Evolutionary conservation across 2,113 vertebrate genomes (phyloP), one percentile per base, ranked within the genome.

Genomic region (Noturus placidus): DNA sequence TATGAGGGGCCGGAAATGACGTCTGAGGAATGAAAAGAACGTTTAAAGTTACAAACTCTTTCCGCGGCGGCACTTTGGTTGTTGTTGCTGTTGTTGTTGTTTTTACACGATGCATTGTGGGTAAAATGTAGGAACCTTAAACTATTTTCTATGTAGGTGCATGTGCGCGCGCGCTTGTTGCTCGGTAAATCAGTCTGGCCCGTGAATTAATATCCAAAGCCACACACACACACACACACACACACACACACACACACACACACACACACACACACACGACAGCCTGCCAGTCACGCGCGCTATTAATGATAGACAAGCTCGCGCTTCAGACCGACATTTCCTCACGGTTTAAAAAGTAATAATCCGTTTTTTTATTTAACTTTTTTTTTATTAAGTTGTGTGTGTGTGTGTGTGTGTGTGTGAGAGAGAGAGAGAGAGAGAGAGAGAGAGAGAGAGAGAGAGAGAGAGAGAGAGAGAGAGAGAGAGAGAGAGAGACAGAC

Each of bases 141-240:
- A 56, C 17, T 72, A 38, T 38, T 38, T 42, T 27, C 1, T 14
- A 35, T 38, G 35, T 42, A 10, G 4, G 56, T 59, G 69, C 72
- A 9, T 17, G 59, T 1, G 76, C 14, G 85, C 30, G 72, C 11
- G 56, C 72, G 85, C 85, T 54, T 33, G 82, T 69, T 69, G 61
- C 27, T 20, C 63, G 25, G 38, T 67, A 35, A 38, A 15, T 83
- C 15, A 38, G 27, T 2, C 35, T 42, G 46, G 25, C 46, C 74
- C 74, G 74, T n/a, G 42, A 52, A 77, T n/a, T 78, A 56, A 79
- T 56, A 5, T 25, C 33, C 70, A 22, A 38, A 22, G 2, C 2
- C 27, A 78, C 50, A 78, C 76, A 78, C 76, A 54, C 76, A 79
- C 50, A 30, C 76, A 54, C 50, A 30, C 78, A 81, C n/a, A 22